Evolutionary conservation across 37 sponge, comb jelly and placozoan genomes (phyloP), one percentile per base, ranked within the genome.

Genomic region (Trichoplax adhaerens): DNA sequence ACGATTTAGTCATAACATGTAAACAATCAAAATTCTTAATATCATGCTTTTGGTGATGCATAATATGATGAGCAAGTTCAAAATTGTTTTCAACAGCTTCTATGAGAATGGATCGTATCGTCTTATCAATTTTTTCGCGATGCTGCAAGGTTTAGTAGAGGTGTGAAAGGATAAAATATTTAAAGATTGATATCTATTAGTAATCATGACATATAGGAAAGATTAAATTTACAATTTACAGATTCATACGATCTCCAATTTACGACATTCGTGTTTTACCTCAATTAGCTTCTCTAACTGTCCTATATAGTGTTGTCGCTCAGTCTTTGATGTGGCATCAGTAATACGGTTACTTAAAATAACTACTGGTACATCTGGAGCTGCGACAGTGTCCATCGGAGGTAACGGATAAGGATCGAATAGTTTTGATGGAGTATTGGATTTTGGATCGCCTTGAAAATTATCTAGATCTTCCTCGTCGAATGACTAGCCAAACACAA

Each of bases 281-380:
- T 68, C 10, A 55, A 82, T 64, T 63, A 78, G 78, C 74, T 82
- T 58, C 62, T 64, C 60, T 12, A 82, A 75, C 55, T 72, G 66
- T 49, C 65, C 50, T 56, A 78, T 78, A 5, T 69, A 48, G 59
- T 72, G 52, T 53, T 64, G 62, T 70, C 73, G 80, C 65, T 72
- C 68, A 53, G 69, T 50, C 49, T 84, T 65, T 29, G 58, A 55
- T 52, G 60, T 75, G 10, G 77, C 56, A 47, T 56, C 77, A 6
- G 62, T 51, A 10, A 84, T 68, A 50, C 72, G 60, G 48, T 76
- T 73, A 2, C 62, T 29, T n/a, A 84, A 81, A n/a, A 76, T 77
- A 12, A 69, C 81, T 54, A 84, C 48, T 49, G 77, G 77, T 3
- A 81, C 81, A 76, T 84, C 81, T 6, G 66, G 74, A 5, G 73